Evolutionary conservation across 2,888 invertebrate genomes (phyloP).

Genomic region (Parnassius mnemosyne): DNA sequence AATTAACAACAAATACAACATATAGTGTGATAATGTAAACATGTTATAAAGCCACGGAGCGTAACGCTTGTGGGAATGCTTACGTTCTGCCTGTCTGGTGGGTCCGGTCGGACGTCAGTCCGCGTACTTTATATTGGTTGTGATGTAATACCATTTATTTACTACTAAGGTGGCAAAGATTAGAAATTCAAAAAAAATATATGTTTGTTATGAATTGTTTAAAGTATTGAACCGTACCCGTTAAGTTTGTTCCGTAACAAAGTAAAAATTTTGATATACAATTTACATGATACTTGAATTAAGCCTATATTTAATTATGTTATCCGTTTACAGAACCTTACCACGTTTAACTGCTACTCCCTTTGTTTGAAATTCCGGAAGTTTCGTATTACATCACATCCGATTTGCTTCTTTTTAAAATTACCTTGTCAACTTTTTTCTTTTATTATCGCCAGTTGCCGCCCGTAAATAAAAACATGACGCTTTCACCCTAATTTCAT

Average conservation of each 20-base stretch:
- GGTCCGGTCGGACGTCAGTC: not conserved
- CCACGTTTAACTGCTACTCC: conserved; percentile 4
- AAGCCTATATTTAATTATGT: not conserved
- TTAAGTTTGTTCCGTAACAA: no score
- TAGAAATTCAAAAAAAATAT: no score
- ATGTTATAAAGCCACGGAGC: conserved; percentile 8
- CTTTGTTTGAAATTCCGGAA: conserved; percentile 20
- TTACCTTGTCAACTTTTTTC: not conserved
- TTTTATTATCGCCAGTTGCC: not conserved
- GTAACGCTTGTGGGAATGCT: conserved; percentile 9
- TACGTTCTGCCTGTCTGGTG: not conserved
- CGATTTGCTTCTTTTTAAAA: conserved; percentile 14
- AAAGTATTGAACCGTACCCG: no score
- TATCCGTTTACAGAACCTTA: not conserved
- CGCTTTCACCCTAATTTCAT: no score
- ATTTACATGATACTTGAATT: no score
- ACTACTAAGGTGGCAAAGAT: no score
- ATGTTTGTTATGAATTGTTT: no score
- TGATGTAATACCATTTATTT: not conserved
- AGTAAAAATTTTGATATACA: no score
- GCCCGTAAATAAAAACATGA: no score
- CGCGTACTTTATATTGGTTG: not conserved
- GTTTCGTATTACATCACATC: conserved; percentile 24
- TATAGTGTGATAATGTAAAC: conserved; percentile 16
- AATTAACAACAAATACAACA: not conserved